Percentiles rank a stretch among this genome's conserved stretches.
phyloP scores from a whole-genome alignment of 2,888 invertebrate genomes.

The Nysson spinosus region DNA sequence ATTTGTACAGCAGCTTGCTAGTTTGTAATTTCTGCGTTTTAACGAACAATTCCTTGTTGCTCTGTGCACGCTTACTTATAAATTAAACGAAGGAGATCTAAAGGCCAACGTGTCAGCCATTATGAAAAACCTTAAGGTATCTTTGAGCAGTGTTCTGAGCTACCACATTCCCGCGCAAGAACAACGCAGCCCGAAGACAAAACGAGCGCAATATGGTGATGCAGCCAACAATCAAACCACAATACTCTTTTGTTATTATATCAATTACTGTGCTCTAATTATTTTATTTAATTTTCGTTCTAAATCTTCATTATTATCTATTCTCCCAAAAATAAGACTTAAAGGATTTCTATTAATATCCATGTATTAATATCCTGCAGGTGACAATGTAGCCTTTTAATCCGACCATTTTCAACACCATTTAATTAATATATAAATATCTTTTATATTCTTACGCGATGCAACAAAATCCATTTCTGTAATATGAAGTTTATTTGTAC shows the following conservation, averaged over 20 bases:
- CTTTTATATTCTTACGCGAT: no score
- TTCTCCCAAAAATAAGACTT: no score
- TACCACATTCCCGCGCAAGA: conserved; percentile 73
- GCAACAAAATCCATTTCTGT: no score
- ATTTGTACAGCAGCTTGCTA: neutral
- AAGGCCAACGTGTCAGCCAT: conserved; percentile 58
- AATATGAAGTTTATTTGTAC: no score
- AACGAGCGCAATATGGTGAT: conserved; percentile 72
- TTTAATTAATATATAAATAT: no score
- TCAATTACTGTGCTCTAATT: neutral
- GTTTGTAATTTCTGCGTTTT: neutral
- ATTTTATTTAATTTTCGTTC: no score
- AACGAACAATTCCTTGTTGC: conserved; percentile 20
- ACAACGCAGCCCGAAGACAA: conserved; percentile 67
- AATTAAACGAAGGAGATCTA: conserved; percentile 59
- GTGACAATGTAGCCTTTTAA: no score
- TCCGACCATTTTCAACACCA: no score
- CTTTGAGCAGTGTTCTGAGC: conserved; percentile 73
- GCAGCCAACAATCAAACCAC: conserved; percentile 10
- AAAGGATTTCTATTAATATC: no score
- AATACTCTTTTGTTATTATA: neutral
- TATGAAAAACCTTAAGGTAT: conserved; percentile 72
- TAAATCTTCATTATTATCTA: no score
- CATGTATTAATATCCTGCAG: no score
- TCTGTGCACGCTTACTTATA: conserved; percentile 61